Conservation (phyloP, 2,888 invertebrate genomes). For the Digitonthophagus gazella region DNA sequence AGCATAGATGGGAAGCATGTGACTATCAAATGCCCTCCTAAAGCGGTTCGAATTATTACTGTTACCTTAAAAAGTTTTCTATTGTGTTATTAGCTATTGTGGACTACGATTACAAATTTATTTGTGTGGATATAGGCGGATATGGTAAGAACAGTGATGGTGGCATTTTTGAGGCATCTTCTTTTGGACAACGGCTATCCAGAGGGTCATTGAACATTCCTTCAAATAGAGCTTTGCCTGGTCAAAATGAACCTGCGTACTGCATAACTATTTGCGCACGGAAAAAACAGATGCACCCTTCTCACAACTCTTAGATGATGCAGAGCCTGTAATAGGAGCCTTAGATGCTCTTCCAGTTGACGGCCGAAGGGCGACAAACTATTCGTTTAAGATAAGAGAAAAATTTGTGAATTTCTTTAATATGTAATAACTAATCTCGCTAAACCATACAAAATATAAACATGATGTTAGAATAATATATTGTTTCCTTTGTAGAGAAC, state of each 20-base stretch:
- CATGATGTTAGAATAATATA: no score
- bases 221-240: constrained; percentile 19
- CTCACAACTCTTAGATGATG: no score
- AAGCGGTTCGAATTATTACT: constrained; percentile 29
- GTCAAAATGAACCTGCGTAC: constrained; percentile 23
- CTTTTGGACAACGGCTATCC: constrained; percentile 23
- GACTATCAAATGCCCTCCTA: constrained; percentile 29
- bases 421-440: no score
- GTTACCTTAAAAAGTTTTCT: constrained; percentile 27
- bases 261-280: no score
- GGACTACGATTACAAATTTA: constrained; percentile 29
- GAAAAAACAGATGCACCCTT: no score
- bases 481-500: no score
- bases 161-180: constrained; percentile 31
- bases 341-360: no score
- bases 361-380: no score
- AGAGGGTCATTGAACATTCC: constrained; percentile 16
- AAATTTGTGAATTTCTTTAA: no score
- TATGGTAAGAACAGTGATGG: constrained; percentile 32
- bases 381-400: no score
- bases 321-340: no score
- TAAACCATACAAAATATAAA: no score
- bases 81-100: constrained; percentile 28
- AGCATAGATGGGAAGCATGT: constrained; percentile 31
- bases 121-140: constrained; percentile 30